Percentiles rank a stretch among this genome's conserved stretches.
phyloP scores from a whole-genome alignment of 2,888 invertebrate genomes.

The Ecdyonurus torrentis region DNA sequence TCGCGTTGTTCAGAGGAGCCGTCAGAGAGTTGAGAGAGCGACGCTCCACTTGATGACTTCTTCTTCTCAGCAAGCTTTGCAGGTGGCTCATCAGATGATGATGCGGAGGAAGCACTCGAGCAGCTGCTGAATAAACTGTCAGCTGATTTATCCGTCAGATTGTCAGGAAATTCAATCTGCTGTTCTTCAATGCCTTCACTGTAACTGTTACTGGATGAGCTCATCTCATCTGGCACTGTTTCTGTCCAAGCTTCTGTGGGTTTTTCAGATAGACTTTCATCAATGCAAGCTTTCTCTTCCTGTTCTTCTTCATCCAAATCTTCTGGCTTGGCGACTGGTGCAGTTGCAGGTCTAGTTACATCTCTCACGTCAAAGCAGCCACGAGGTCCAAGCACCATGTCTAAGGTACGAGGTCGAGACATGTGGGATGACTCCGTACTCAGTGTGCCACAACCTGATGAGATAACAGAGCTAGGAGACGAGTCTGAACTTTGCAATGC shows the following conservation, averaged over 20 bases:
- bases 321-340: background rate
- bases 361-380: constrained; percentile 63
- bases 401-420: constrained; percentile 35
- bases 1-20: constrained; percentile 48
- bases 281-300: constrained; percentile 12
- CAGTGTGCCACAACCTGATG: constrained; percentile 4
- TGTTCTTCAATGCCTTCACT: constrained; percentile 1
- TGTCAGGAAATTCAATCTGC: constrained; percentile 1
- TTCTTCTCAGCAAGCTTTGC: constrained; percentile 1
- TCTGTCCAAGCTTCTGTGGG: background rate
- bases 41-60: background rate
- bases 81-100: background rate
- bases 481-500: constrained; percentile 24
- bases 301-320: constrained; percentile 5
- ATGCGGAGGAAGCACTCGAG: constrained; percentile 6
- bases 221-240: background rate
- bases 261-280: constrained; percentile 15
- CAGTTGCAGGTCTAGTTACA: constrained; percentile 3
- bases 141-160: constrained; percentile 24
- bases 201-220: constrained; percentile 1
- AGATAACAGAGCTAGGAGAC: constrained; percentile 3
- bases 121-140: constrained; percentile 57
- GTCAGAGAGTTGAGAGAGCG: constrained; percentile 4
- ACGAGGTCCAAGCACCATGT: constrained; percentile 48
- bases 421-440: constrained; percentile 2